Conservation (phyloP, 2,113 vertebrate genomes). For the Crocuta crocuta region DNA sequence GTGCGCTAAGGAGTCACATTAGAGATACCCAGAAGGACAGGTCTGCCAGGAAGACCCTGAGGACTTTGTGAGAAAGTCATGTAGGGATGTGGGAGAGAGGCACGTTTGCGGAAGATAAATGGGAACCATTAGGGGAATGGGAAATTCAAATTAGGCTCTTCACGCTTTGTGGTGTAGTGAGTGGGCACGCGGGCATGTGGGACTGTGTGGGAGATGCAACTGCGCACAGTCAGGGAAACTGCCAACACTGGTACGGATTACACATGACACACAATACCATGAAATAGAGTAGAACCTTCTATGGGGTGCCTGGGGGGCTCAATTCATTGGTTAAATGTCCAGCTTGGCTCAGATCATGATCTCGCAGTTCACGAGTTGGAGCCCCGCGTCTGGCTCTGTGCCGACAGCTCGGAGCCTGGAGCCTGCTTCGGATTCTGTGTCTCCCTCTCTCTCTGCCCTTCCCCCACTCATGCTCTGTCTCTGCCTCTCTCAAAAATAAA, state of each 20-base stretch:
- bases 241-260: background rate
- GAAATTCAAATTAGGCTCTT: background rate
- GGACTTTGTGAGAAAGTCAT: background rate
- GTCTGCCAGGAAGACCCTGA: background rate
- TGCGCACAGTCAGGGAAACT: background rate
- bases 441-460: no score
- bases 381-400: no score
- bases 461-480: no score
- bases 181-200: background rate
- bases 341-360: no score
- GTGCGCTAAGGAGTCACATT: no score
- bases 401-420: no score
- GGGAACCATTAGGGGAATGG: background rate
- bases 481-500: no score
- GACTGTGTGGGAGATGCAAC: rapidly evolving
- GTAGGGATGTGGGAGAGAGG: background rate
- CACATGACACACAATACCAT: background rate
- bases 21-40: background rate
- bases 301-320: background rate
- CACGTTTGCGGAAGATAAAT: background rate
- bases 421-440: no score
- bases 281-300: background rate
- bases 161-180: background rate
- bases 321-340: no score
- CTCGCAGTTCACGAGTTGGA: no score